phyloP scores from a whole-genome alignment of 2,797 vertebrate genomes.

The Iguana delicatissima region DNA sequence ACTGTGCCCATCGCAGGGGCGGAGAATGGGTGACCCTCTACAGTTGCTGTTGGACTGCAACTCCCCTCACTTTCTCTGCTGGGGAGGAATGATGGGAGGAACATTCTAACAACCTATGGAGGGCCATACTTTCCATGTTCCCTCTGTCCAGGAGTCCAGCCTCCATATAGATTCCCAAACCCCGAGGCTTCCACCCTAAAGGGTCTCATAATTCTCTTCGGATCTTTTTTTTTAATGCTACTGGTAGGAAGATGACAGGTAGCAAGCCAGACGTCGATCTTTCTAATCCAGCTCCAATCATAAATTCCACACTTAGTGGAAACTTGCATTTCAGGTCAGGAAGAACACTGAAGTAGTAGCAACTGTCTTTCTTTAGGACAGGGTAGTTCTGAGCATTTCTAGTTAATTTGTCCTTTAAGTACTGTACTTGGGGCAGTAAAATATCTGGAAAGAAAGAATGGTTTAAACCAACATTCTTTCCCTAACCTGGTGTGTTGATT shows the following conservation, averaged over 20 bases:
- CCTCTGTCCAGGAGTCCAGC: too few species aligned
- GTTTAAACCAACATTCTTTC: neutral
- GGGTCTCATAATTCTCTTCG: too few species aligned
- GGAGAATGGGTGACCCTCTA: neutral
- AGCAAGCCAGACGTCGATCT: too few species aligned
- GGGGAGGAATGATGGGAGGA: neutral
- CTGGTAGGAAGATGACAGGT: too few species aligned
- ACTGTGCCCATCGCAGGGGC: too few species aligned
- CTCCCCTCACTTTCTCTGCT: neutral
- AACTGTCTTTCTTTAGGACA: neutral
- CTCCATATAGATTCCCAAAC: too few species aligned
- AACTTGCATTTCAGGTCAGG: slow-evolving; percentile 8
- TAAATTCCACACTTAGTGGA: neutral
- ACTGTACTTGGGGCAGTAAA: neutral
- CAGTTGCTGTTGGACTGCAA: neutral
- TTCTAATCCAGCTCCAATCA: neutral
- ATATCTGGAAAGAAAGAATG: neutral
- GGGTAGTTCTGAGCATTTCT: neutral
- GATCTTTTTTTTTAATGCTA: too few species aligned
- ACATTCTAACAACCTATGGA: too few species aligned
- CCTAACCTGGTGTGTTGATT: neutral
- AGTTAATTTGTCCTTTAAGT: neutral
- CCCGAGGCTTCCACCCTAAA: too few species aligned
- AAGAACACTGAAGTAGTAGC: neutral
- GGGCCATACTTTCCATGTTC: too few species aligned